Evolutionary conservation across 2,113 vertebrate species (phyloP).

Genomic region (Corvus hawaiiensis): DNA sequence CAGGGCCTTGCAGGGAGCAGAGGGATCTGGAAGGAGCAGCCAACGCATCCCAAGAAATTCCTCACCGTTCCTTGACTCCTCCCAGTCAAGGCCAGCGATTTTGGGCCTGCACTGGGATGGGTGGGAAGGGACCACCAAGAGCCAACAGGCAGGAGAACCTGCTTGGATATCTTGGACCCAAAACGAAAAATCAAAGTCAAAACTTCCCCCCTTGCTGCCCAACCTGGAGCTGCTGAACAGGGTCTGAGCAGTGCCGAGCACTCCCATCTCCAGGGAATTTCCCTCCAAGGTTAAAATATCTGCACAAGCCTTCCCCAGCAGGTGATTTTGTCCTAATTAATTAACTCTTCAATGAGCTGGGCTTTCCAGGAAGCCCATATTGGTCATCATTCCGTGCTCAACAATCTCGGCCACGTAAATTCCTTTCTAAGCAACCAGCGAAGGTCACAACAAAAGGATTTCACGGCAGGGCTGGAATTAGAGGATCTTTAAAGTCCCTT

Average conservation of each 20-base stretch:
- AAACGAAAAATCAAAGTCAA: not conserved
- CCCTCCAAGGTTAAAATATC: not conserved
- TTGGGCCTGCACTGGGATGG: accelerated
- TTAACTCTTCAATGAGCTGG: not conserved
- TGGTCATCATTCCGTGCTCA: accelerated
- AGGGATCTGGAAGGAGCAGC: not conserved
- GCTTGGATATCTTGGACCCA: not conserved
- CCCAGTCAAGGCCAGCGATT: accelerated
- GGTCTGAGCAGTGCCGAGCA: not conserved
- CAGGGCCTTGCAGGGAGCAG: accelerated
- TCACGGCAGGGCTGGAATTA: not conserved
- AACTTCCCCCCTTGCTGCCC: not conserved
- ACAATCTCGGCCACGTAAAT: not conserved
- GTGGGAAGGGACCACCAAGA: not conserved
- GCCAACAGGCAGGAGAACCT: not conserved
- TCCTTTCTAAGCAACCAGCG: not conserved
- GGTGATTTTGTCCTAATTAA: not conserved
- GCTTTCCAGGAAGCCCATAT: not conserved
- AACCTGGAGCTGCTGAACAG: not conserved
- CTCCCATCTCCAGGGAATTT: not conserved
- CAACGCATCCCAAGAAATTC: accelerated
- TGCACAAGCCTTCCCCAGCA: accelerated
- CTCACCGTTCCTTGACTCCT: not conserved
- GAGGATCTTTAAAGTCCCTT: not conserved
- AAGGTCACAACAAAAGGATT: not conserved